Conservation (phyloP, 2,888 invertebrate genomes). For the Pammene fasciana region DNA sequence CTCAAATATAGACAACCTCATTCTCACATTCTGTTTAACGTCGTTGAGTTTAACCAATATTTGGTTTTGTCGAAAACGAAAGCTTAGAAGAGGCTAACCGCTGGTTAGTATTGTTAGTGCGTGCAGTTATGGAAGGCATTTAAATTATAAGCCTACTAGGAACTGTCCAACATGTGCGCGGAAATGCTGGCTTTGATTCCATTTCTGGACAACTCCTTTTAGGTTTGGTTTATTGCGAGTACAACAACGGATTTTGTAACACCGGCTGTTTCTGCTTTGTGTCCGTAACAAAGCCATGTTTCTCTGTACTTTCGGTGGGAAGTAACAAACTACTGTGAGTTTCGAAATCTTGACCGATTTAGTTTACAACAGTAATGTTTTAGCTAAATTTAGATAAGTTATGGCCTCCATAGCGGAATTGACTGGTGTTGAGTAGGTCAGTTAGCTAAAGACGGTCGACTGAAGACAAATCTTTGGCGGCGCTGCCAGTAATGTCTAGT, state of each 20-base stretch:
- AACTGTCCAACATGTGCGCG: conserved; percentile 59
- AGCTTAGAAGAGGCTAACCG: conserved; percentile 26
- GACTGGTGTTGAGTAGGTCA: conserved; percentile 13
- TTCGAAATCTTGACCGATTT: conserved; percentile 55
- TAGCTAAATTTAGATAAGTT: conserved; percentile 19
- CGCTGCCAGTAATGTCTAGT: conserved; percentile 20
- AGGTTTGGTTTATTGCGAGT: conserved; percentile 66
- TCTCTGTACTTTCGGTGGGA: conserved; percentile 57
- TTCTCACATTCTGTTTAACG: conserved; percentile 38
- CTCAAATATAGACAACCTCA: conserved; percentile 26
- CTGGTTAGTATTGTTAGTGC: conserved; percentile 10
- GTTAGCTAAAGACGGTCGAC: conserved; percentile 9
- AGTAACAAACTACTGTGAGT: conserved; percentile 48
- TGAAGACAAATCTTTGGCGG: conserved; percentile 3
- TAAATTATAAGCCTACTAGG: conserved; percentile 39
- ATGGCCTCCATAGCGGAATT: conserved; percentile 8
- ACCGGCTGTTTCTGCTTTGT: conserved; percentile 60
- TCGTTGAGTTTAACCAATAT: conserved; percentile 30
- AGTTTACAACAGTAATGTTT: conserved; percentile 37
- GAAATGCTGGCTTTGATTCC: conserved; percentile 73
- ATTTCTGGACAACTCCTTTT: conserved; percentile 73
- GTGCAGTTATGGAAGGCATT: conserved; percentile 39
- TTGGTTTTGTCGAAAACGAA: conserved; percentile 35
- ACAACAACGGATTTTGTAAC: conserved; percentile 71
- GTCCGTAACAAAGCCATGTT: conserved; percentile 58